phyloP scores from a whole-genome alignment of 1,140 invertebrate species.

The Panulirus ornatus region DNA sequence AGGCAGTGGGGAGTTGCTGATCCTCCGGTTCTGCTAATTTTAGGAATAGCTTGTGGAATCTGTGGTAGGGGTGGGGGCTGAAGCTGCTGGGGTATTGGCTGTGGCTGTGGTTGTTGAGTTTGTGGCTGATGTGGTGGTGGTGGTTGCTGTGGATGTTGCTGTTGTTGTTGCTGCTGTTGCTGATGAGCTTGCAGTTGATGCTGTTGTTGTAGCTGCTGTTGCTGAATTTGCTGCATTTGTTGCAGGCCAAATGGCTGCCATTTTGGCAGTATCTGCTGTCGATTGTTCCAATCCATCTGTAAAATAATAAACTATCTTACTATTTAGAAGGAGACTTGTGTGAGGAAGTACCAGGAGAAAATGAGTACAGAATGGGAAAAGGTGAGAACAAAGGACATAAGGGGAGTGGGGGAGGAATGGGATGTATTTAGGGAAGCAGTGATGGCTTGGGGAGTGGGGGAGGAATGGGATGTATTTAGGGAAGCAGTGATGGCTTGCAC shows the following conservation, averaged over 20 bases:
- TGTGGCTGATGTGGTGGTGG: constrained; percentile 35
- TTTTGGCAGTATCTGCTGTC: constrained; percentile 58
- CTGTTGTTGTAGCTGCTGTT: constrained; percentile 40
- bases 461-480: too few relatives aligned
- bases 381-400: too few relatives aligned
- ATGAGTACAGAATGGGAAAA: too few relatives aligned
- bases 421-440: too few relatives aligned
- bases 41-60: constrained; percentile 1
- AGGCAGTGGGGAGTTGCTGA: constrained; percentile 63
- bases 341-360: too few relatives aligned
- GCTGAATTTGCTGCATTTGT: constrained; percentile 59
- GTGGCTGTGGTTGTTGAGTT: constrained; percentile 24
- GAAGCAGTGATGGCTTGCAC: too few relatives aligned
- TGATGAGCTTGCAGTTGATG: constrained; percentile 17
- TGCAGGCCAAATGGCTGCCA: constrained; percentile 59
- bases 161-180: constrained; percentile 50
- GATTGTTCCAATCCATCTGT: constrained; percentile 67
- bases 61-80: constrained; percentile 20
- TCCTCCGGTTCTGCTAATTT: constrained; percentile 31
- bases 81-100: constrained; percentile 51
- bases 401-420: too few relatives aligned
- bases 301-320: neutral
- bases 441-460: too few relatives aligned
- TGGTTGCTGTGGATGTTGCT: constrained; percentile 25
- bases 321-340: too few relatives aligned